A percentile compares a stretch with the other conserved stretches of the same genome.
These are phyloP conservation scores for Helarctos malayanus DNA, from an alignment of 2,797 vertebrate genomes.

Conservation along the genomic window DNA sequence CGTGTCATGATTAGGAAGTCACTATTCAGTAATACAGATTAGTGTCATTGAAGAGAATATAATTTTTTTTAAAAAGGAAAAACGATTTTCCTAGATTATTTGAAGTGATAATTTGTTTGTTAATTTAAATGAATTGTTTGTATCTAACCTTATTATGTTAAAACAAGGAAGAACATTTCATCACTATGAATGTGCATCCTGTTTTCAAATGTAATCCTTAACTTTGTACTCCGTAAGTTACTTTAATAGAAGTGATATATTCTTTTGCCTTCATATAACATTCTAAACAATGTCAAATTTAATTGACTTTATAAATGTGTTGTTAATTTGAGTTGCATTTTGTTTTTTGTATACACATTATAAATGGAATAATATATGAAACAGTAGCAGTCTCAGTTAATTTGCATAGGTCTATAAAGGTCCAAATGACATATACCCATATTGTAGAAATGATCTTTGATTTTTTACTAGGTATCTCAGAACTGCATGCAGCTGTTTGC, in stretches of 20 bases:
- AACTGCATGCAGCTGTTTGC: slow-evolving; percentile 31
- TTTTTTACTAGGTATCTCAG: slow-evolving; percentile 57
- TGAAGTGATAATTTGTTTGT: slow-evolving; percentile 34
- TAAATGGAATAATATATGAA: slow-evolving; percentile 8
- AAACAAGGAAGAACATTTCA: slow-evolving; percentile 31
- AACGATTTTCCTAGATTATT: slow-evolving; percentile 40
- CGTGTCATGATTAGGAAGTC: slow-evolving; percentile 32
- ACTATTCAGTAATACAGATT: neutral
- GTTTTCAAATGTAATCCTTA: slow-evolving; percentile 31
- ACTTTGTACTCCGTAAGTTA: slow-evolving; percentile 5
- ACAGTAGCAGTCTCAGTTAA: neutral
- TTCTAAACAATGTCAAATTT: slow-evolving; percentile 26
- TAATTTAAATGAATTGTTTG: slow-evolving; percentile 44
- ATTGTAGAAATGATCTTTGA: slow-evolving; percentile 38
- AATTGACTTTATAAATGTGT: neutral
- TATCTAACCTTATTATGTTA: slow-evolving; percentile 38
- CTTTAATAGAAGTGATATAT: neutral
- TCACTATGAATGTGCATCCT: neutral
- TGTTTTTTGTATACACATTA: neutral
- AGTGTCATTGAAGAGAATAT: neutral
- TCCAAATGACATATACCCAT: neutral
- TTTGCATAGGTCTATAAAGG: neutral
- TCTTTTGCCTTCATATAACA: slow-evolving; percentile 4
- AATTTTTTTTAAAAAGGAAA: slow-evolving; percentile 28
- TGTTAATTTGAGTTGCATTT: slow-evolving; percentile 46